Conservation (phyloP, 2,888 invertebrate genomes). For the Acanthosepion pharaonis region DNA sequence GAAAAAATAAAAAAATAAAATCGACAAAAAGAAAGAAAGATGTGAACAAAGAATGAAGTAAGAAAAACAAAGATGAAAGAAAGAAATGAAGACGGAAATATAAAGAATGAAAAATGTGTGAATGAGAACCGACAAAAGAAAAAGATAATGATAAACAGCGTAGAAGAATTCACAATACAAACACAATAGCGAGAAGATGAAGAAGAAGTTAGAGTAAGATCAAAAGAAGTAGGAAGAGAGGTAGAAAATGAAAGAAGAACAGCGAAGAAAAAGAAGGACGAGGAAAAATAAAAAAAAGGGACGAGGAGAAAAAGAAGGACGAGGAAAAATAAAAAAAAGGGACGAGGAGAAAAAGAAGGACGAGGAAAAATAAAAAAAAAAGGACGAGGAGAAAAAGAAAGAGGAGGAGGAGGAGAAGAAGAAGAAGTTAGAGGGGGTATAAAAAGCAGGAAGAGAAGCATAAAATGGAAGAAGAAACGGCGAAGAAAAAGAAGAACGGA, state of each 20-base stretch:
- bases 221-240: neutral
- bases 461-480: too few relatives aligned
- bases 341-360: too few relatives aligned
- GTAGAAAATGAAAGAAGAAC: neutral
- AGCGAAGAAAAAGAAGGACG: too few relatives aligned
- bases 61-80: neutral
- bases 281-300: too few relatives aligned
- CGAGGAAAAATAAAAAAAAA: too few relatives aligned
- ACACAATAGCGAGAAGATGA: neutral
- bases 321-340: too few relatives aligned
- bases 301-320: too few relatives aligned
- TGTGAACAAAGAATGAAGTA: neutral
- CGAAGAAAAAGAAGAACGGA: neutral
- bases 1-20: neutral
- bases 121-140: neutral
- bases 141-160: too few relatives aligned
- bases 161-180: neutral
- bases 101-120: too few relatives aligned
- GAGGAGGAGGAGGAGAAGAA: too few relatives aligned
- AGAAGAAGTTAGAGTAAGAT: neutral
- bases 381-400: too few relatives aligned
- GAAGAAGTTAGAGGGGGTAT: neutral
- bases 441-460: neutral
- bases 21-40: neutral
- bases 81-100: neutral